Evolutionary conservation across 37 sponge, comb jelly and placozoan species (phyloP).

Genomic region (Hexactinellida sp.): DNA sequence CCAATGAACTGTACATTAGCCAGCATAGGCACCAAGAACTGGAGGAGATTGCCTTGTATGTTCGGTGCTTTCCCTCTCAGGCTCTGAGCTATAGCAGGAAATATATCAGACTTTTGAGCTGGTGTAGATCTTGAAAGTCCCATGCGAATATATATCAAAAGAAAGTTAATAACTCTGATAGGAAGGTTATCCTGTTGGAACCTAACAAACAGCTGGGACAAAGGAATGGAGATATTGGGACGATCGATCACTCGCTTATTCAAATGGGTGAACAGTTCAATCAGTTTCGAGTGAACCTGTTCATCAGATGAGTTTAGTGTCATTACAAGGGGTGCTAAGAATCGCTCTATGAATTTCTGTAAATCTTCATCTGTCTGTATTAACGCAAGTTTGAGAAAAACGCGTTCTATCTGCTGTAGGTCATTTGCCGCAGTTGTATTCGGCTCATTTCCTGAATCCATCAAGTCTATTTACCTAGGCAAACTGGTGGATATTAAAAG

Average conservation of each 20-base stretch:
- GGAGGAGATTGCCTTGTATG: neutral
- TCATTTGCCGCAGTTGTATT: neutral
- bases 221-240: neutral
- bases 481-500: neutral
- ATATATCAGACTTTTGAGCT: neutral
- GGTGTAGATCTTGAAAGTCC: neutral
- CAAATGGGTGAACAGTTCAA: neutral
- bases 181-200: neutral
- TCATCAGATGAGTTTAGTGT: neutral
- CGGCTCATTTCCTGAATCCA: neutral
- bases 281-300: neutral
- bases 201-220: neutral
- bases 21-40: neutral
- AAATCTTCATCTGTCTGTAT: constrained; percentile 9
- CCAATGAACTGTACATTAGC: neutral
- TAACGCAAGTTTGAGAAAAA: neutral
- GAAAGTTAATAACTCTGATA: neutral
- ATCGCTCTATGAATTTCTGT: neutral
- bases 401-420: neutral
- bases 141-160: neutral
- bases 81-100: neutral
- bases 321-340: neutral
- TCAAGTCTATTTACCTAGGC: neutral
- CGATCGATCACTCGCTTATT: neutral
- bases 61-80: neutral